Conservation (phyloP, 2,888 invertebrate genomes). For the Norana najaformis region DNA sequence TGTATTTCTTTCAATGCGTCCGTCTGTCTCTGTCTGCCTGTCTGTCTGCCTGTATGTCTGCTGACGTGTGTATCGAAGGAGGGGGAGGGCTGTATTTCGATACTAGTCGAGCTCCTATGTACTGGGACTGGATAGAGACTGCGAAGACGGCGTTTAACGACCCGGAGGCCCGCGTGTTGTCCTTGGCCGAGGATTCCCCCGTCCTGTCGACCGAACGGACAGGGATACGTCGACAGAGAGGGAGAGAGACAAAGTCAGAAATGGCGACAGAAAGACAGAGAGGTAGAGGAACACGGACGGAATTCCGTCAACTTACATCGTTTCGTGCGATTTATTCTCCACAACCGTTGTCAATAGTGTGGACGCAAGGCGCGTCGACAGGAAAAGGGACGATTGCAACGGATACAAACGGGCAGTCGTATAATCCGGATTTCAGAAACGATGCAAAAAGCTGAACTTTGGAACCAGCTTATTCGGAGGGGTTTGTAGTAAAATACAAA, state of each 20-base stretch:
- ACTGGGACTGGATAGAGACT: not conserved
- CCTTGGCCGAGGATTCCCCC: not conserved
- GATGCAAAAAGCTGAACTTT: too few relatives aligned
- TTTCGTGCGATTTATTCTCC: not conserved
- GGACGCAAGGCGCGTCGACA: not conserved
- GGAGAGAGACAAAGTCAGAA: not conserved
- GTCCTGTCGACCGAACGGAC: not conserved
- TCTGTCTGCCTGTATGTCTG: not conserved
- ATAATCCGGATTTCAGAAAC: not conserved
- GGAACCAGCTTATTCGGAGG: not conserved
- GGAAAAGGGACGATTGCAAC: not conserved
- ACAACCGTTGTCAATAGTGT: not conserved
- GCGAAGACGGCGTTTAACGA: not conserved
- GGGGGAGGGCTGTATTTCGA: not conserved
- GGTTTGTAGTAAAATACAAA: not conserved
- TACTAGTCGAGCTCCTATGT: not conserved
- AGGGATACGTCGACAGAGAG: not conserved
- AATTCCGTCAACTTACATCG: not conserved
- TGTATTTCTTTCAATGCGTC: too few relatives aligned
- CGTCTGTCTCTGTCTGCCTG: too few relatives aligned
- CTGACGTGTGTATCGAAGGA: not conserved
- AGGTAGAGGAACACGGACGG: not conserved
- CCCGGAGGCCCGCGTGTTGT: not conserved
- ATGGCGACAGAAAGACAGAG: not conserved
- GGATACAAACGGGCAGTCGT: not conserved